Conservation (phyloP, 2,113 vertebrate species). For the Salvelinus sp. region DNA sequence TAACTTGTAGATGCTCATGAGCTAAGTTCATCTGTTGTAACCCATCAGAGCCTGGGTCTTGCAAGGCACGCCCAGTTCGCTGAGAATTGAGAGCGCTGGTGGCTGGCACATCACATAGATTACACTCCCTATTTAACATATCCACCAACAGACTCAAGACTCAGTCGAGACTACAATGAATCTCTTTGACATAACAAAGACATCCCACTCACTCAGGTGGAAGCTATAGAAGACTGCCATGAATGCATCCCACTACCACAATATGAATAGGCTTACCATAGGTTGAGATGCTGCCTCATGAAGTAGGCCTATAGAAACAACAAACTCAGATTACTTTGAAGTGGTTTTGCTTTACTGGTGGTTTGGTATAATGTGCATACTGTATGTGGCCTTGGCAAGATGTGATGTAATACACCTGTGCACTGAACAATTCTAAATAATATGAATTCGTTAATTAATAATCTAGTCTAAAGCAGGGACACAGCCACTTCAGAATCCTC, state of each 20-base stretch:
- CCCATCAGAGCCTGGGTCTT: neutral
- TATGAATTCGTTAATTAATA: neutral
- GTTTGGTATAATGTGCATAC: neutral
- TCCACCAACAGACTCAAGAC: neutral
- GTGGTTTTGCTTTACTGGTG: neutral
- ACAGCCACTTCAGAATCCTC: neutral
- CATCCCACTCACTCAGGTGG: neutral
- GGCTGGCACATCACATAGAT: neutral
- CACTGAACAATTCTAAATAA: too few relatives aligned
- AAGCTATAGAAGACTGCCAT: neutral
- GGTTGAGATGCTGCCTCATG: neutral
- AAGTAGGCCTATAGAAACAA: neutral
- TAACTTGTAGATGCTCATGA: too few relatives aligned
- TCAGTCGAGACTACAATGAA: neutral
- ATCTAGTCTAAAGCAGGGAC: neutral
- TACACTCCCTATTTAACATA: neutral
- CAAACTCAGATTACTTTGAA: neutral
- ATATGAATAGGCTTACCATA: neutral
- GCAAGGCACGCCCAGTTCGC: neutral
- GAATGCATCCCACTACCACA: neutral
- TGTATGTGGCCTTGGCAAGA: neutral
- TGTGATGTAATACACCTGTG: too few relatives aligned
- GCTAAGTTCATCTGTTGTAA: neutral
- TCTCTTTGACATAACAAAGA: neutral
- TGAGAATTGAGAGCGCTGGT: neutral